Evolutionary conservation across 1,140 invertebrate species (phyloP), one percentile per base, ranked within the genome.

Genomic region (Elymnias hypermnestra): DNA sequence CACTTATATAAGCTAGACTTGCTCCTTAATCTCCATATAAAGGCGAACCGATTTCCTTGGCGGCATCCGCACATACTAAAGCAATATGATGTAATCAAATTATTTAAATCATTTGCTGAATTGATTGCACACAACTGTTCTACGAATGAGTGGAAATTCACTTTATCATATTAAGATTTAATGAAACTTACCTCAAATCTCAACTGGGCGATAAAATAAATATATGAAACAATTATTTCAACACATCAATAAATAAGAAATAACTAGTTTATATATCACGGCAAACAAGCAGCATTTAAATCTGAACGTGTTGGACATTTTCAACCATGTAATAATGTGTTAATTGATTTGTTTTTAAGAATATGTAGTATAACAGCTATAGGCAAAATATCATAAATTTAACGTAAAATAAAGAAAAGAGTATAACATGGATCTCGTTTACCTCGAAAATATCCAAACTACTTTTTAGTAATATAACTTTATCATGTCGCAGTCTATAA

Each of bases 1-100:
- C 41, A 52, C 51, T 77, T 78, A 75, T 69, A 63, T 68, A 75
- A 78, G 54, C 44, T 53, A 57, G 54, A 67, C 51, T 52, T 46
- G 56, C 53, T 53, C 51, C 49, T 63, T 55, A 57, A 58, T 63
- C 56, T 62, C 72, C 72, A 66, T 76, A 67, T 67, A 63, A 52
- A 72, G 69, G 44, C 53, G 53, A 50, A 53, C 44, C 35, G 62
- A 62, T 73, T 75, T 71, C 64, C 56, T 65, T 59, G 50, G 42
- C 41, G 46, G 55, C 53, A 65, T 65, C 63, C 61, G 58, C 55
- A 50, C 46, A 44, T 47, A 51, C 44, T 26, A 51, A 46, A 49
- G 36, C 37, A 37, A 37, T 42, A 42, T 76, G 63, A 67, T 67
- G 64, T 65, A 72, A 72, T 58, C 23, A 37, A 12, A 35, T 39